Evolutionary conservation across 1,140 invertebrate species (phyloP).

Genomic region (Drosophila mayri): DNA sequence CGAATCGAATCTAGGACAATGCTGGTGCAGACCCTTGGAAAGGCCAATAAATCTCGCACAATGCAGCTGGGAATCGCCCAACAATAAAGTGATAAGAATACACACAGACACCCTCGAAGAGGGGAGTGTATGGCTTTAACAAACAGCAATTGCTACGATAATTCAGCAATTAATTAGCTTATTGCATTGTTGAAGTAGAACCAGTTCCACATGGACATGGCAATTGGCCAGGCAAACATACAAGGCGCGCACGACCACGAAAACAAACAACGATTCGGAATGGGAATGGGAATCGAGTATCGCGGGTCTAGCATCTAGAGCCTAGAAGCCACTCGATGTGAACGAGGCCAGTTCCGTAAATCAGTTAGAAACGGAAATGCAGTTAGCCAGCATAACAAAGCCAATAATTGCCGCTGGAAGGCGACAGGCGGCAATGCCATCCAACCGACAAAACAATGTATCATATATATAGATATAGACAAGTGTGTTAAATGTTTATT

Average conservation of each 20-base stretch:
- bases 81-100: slow-evolving; percentile 42
- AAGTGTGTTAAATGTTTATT: neutral
- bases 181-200: slow-evolving; percentile 51
- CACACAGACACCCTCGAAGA: slow-evolving; percentile 3
- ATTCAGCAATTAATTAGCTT: slow-evolving; percentile 55
- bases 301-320: slow-evolving; percentile 1
- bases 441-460: slow-evolving; percentile 29
- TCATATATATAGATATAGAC: slow-evolving; percentile 9
- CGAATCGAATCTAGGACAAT: slow-evolving; percentile 44
- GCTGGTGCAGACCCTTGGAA: slow-evolving; percentile 23
- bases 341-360: slow-evolving; percentile 78
- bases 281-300: slow-evolving; percentile 13
- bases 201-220: slow-evolving; percentile 42
- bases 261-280: neutral
- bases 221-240: slow-evolving; percentile 30
- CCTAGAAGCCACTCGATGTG: slow-evolving; percentile 14
- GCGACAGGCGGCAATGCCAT: slow-evolving; percentile 61
- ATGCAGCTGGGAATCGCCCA: slow-evolving; percentile 16
- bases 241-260: slow-evolving; percentile 11
- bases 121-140: slow-evolving; percentile 14
- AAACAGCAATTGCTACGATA: slow-evolving; percentile 47
- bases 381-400: slow-evolving; percentile 61
- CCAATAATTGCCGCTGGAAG: slow-evolving; percentile 72
- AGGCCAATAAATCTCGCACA: slow-evolving; percentile 34
- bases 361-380: slow-evolving; percentile 75